These are phyloP conservation scores for Typhlichthys subterraneus DNA, from an alignment of 2,797 vertebrate species.

Conservation along the genomic window DNA sequence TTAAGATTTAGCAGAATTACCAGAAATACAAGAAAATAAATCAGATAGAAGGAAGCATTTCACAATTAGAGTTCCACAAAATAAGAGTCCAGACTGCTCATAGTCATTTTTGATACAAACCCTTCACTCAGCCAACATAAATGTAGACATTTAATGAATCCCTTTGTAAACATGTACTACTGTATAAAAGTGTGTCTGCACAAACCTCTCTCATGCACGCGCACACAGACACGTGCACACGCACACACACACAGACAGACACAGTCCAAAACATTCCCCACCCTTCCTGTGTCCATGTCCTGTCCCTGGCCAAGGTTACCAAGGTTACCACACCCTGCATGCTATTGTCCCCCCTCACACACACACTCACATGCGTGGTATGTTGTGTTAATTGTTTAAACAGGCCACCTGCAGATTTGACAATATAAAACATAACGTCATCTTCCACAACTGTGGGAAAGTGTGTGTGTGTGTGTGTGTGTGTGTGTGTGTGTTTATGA, in stretches of 20 bases:
- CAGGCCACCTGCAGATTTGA: conserved; percentile 15
- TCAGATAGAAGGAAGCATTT: too few relatives aligned
- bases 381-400: conserved; percentile 7
- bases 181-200: too few relatives aligned
- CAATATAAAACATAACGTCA: conserved; percentile 10
- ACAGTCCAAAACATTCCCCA: conserved; percentile 5
- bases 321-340: conserved; percentile 31
- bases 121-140: too few relatives aligned
- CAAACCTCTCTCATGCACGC: conserved; percentile 4
- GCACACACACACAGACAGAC: conserved; percentile 7
- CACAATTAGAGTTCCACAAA: too few relatives aligned
- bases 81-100: too few relatives aligned
- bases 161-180: too few relatives aligned
- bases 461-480: not conserved
- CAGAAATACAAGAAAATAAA: too few relatives aligned
- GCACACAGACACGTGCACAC: conserved; percentile 9
- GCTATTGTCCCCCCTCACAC: conserved; percentile 48
- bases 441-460: conserved; percentile 8
- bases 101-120: too few relatives aligned
- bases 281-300: conserved; percentile 34
- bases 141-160: too few relatives aligned
- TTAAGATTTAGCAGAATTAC: too few relatives aligned
- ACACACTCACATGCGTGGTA: conserved; percentile 24
- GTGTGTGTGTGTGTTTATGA: conserved; percentile 2
- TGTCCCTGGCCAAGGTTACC: conserved; percentile 20